Conservation (phyloP, 2,888 invertebrate species). For the Dicranocentrus wangi region DNA sequence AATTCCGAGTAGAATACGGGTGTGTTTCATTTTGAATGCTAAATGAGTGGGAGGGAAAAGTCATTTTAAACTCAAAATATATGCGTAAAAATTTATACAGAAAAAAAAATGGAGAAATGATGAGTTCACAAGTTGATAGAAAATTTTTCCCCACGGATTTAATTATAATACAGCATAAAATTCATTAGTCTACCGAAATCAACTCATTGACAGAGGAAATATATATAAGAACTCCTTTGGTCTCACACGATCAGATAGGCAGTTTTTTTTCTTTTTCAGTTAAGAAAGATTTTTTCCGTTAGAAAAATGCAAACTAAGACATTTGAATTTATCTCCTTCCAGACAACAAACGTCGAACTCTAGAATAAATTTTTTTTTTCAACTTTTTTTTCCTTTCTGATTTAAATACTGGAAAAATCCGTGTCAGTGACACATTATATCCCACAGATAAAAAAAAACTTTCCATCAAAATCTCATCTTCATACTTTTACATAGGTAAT, state of each 20-base stretch:
- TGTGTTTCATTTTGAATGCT: constrained; percentile 1
- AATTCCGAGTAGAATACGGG: neutral
- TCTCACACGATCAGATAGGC: no score
- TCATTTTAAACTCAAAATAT: neutral
- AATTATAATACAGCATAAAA: neutral
- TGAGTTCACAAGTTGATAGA: constrained; percentile 13
- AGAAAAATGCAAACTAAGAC: constrained; percentile 17
- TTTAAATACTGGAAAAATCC: constrained; percentile 25
- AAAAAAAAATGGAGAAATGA: neutral
- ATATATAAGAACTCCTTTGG: no score
- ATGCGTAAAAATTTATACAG: neutral
- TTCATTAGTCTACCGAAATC: neutral
- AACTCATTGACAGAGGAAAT: no score
- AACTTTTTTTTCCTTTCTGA: neutral
- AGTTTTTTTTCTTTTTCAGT: no score
- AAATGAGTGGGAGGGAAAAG: neutral
- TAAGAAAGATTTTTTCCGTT: neutral
- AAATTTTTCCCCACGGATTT: neutral
- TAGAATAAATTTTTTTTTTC: neutral
- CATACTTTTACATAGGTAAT: neutral
- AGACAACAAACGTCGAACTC: neutral
- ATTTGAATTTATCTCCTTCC: constrained; percentile 24
- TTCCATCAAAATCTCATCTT: constrained; percentile 40
- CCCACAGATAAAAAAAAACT: neutral
- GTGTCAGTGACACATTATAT: constrained; percentile 38